These are phyloP conservation scores for Rhogogaster chlorosoma DNA, from an alignment of 2,888 invertebrate genomes.

Conservation along the genomic window DNA sequence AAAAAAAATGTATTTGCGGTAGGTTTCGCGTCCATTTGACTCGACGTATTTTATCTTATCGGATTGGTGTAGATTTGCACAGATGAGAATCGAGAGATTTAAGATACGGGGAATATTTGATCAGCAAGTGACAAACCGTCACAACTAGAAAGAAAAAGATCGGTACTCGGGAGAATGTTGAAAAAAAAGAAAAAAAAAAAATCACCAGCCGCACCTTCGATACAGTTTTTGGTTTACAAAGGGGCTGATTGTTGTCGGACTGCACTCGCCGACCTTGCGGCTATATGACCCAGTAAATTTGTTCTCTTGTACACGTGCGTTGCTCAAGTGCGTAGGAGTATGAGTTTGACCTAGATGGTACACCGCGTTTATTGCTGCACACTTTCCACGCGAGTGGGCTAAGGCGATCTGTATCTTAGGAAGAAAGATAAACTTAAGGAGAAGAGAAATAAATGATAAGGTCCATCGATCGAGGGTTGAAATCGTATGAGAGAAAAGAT, in stretches of 20 bases:
- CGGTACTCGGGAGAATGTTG: not conserved
- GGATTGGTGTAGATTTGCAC: conserved; percentile 23
- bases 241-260: conserved; percentile 48
- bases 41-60: conserved; percentile 8
- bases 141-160: not conserved
- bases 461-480: not conserved
- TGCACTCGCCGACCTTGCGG: conserved; percentile 52
- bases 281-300: conserved; percentile 51
- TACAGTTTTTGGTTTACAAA: not conserved
- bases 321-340: conserved; percentile 45
- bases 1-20: not conserved
- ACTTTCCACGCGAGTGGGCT: conserved; percentile 30
- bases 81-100: not conserved
- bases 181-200: not conserved
- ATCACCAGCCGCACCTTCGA: not conserved
- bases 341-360: conserved; percentile 47
- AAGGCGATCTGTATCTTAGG: not conserved
- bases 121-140: not conserved
- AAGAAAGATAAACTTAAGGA: not conserved
- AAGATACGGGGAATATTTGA: not conserved
- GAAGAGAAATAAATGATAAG: not conserved
- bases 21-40: not conserved
- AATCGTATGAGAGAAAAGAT: not conserved
- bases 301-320: conserved; percentile 42
- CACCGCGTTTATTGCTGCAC: conserved; percentile 33